These are phyloP conservation scores for Calyptomena viridis DNA, from an alignment of 2,113 vertebrate genomes.

Conservation along the genomic window DNA sequence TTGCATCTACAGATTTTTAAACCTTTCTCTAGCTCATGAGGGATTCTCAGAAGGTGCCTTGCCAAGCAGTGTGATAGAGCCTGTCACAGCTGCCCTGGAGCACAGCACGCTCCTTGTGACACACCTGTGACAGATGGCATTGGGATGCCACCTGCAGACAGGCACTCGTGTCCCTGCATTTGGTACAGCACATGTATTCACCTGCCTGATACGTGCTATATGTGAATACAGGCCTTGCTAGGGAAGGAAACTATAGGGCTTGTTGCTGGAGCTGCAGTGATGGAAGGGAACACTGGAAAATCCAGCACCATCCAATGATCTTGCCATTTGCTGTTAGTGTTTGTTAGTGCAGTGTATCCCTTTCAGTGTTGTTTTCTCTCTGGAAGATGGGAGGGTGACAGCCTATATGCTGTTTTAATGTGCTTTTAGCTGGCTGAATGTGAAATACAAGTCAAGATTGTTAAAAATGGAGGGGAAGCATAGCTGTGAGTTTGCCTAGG, in stretches of 20 bases:
- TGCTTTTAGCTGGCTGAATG: neutral
- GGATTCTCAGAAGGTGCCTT: neutral
- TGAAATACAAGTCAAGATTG: neutral
- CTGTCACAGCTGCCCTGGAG: neutral
- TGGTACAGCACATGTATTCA: fast-evolving
- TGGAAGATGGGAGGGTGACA: neutral
- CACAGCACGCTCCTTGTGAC: neutral
- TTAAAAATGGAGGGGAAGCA: neutral
- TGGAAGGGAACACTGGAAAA: neutral
- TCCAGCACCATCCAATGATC: neutral
- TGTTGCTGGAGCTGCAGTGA: neutral
- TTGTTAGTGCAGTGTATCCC: neutral
- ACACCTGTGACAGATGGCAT: neutral
- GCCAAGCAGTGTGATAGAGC: fast-evolving
- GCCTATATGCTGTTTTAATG: neutral
- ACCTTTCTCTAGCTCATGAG: neutral
- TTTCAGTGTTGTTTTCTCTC: neutral
- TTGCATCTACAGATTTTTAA: neutral
- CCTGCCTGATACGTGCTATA: fast-evolving
- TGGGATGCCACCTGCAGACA: neutral
- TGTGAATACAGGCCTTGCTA: neutral
- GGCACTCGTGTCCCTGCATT: neutral
- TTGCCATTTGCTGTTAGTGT: neutral
- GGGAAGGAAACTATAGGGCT: neutral
- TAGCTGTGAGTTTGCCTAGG: neutral